phyloP scores from a whole-genome alignment of 1,140 invertebrate species.

The Drosophila ohnishii region DNA sequence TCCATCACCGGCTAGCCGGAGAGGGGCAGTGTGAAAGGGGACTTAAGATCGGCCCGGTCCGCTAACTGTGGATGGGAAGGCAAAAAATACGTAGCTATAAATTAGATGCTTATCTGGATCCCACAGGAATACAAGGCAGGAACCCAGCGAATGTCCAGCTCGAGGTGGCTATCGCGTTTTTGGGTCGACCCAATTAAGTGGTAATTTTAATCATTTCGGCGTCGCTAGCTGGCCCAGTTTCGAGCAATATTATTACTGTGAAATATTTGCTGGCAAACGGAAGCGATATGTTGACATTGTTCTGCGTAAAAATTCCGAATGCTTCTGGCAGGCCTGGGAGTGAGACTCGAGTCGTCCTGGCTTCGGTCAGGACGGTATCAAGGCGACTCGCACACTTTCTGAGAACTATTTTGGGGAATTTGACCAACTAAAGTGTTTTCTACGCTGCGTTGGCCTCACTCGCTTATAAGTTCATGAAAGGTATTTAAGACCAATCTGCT shows the following conservation, averaged over 20 bases:
- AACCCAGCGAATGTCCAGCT: conserved; percentile 24
- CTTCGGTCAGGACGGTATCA: not conserved
- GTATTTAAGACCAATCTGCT: conserved; percentile 63
- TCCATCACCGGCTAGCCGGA: not conserved
- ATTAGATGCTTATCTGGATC: conserved; percentile 73
- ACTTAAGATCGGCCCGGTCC: not conserved
- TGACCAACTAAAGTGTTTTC: conserved; percentile 22
- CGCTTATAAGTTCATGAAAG: conserved; percentile 68
- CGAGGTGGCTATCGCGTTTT: conserved; percentile 58
- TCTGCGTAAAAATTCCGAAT: conserved; percentile 60
- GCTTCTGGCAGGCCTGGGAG: conserved; percentile 15
- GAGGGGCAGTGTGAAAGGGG: not conserved
- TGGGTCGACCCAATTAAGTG: conserved; percentile 68
- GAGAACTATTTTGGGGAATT: conserved; percentile 6
- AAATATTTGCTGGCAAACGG: conserved; percentile 72
- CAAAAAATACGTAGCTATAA: conserved; percentile 68
- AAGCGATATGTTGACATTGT: conserved; percentile 77
- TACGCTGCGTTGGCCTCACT: conserved; percentile 48
- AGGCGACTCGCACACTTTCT: conserved; percentile 8
- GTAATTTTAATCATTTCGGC: conserved; percentile 72
- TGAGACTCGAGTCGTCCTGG: conserved; percentile 1
- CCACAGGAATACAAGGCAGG: conserved; percentile 14
- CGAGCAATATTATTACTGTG: conserved; percentile 8
- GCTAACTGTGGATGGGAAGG: conserved; percentile 34
- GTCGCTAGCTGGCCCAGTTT: conserved; percentile 40